Base-by-base conservation (phyloP, 2,888 invertebrate genomes). In the Dryococelus australis region DNA sequence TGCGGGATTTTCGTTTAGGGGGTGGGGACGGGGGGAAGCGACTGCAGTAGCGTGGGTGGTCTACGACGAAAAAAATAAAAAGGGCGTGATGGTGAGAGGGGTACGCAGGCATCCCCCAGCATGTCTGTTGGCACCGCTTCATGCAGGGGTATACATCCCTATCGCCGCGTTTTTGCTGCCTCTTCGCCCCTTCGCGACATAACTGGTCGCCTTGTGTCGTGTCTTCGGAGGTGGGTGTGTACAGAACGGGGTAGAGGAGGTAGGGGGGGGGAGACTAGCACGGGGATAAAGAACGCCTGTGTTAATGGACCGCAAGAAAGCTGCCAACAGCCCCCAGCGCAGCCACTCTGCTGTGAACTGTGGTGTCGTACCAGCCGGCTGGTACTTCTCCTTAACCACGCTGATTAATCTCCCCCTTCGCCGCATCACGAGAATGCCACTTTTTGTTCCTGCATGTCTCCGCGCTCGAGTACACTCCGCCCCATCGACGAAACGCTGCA, bases 201-300 rank as follows among this genome's bases (percentile, higher is more conserved):
- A 65, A 65, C 65, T 20, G n/a, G 65, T 24, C 65, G 65, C 65
- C n/a, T 65, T 65, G 65, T 65, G 65, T 65, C 65, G 6, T 24
- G 65, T 10, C 65, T 8, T 9, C 13, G 65, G 65, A 3, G 20
- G 65, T 10, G 8, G 65, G 10, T 8, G 65, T 51, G 12, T 51
- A 8, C 1, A 51, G 8, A n/a, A n/a, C n/a, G n/a, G 20, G 35
- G 35, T 35, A 35, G 2, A 35, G 8, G 12, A 2, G 4, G 16
- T 6, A 8, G 16, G 47, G 47, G 47, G 47, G 16, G 47, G 47
- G 5, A 47, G 12, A 16, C 47, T 16, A 47, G 47, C 47, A 1
- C n/a, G n/a, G 4, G 65, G 65, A 65, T 65, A 65, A 65, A 65
- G 65, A 65, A 65, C 65, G 65, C 65, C 65, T 65, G 65, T 65